Percentiles rank a stretch among this genome's conserved stretches.
Conservation (phyloP, 2,113 vertebrate genomes). For the Pituophis catenifer region DNA sequence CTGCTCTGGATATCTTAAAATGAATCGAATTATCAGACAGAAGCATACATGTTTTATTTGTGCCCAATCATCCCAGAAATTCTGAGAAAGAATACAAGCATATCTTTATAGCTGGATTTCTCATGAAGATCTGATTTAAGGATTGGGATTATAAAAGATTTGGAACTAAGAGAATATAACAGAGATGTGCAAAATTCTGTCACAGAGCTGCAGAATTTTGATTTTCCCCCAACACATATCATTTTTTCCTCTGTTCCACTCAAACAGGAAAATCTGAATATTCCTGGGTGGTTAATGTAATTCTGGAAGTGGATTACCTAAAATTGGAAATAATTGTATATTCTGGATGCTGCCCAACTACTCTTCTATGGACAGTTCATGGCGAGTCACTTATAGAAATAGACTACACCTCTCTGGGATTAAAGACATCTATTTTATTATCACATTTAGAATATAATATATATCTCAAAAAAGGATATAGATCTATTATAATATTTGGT, state of each 20-base stretch:
- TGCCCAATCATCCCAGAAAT: not conserved
- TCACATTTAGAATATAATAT: not conserved
- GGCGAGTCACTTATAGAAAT: not conserved
- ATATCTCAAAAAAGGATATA: not conserved
- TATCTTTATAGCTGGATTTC: not conserved
- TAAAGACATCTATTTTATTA: not conserved
- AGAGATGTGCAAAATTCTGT: not conserved
- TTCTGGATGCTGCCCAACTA: not conserved
- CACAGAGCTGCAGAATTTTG: not conserved
- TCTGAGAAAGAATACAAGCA: not conserved
- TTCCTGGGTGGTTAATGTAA: not conserved
- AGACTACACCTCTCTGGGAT: not conserved
- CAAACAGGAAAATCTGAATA: not conserved
- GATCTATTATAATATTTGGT: not conserved
- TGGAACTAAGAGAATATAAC: not conserved
- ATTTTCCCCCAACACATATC: not conserved
- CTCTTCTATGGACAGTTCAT: not conserved
- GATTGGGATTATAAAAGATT: not conserved
- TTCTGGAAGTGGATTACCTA: not conserved
- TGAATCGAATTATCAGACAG: not conserved
- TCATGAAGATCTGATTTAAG: not conserved
- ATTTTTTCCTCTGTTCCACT: not conserved
- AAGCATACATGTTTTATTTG: not conserved
- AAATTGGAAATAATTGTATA: not conserved
- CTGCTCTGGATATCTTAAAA: not conserved